A percentile compares a stretch with the other conserved stretches of the same genome.
Conservation (phyloP, 2,113 vertebrate genomes). For the Mus pahari region DNA sequence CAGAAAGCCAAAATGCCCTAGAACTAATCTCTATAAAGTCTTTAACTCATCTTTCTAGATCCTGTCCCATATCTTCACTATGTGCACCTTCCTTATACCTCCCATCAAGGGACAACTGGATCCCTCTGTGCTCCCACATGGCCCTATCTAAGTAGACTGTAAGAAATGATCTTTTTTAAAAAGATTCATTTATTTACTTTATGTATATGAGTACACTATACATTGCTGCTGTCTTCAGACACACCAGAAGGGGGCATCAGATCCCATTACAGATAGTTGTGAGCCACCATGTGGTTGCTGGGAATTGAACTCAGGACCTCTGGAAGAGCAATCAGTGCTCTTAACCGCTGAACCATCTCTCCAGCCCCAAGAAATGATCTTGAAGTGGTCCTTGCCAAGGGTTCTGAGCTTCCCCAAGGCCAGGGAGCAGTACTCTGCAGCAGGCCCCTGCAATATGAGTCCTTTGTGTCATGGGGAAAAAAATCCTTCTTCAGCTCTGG, state of each 20-base stretch:
- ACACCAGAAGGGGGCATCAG: too few species aligned
- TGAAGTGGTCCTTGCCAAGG: neutral
- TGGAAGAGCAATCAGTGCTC: too few species aligned
- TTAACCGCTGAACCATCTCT: too few species aligned
- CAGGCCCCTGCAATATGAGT: neutral
- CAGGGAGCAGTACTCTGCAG: neutral
- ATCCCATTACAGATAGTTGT: too few species aligned
- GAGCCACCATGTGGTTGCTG: too few species aligned
- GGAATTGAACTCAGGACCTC: too few species aligned
- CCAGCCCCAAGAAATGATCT: neutral
- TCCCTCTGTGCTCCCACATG: neutral
- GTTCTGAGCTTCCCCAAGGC: neutral
- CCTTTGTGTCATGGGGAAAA: neutral
- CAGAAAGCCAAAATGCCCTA: neutral
- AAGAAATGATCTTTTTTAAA: neutral
- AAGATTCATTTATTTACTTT: too few species aligned
- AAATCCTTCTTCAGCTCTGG: neutral
- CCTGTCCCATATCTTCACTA: constrained; percentile 6
- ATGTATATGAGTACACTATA: too few species aligned
- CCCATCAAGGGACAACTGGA: neutral
- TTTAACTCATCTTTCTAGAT: neutral
- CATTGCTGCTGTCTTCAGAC: too few species aligned
- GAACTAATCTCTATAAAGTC: neutral
- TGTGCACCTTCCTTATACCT: constrained; percentile 20
- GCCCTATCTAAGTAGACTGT: neutral